phyloP scores from a whole-genome alignment of 1,140 invertebrate genomes.

The Scylla paramamosain region DNA sequence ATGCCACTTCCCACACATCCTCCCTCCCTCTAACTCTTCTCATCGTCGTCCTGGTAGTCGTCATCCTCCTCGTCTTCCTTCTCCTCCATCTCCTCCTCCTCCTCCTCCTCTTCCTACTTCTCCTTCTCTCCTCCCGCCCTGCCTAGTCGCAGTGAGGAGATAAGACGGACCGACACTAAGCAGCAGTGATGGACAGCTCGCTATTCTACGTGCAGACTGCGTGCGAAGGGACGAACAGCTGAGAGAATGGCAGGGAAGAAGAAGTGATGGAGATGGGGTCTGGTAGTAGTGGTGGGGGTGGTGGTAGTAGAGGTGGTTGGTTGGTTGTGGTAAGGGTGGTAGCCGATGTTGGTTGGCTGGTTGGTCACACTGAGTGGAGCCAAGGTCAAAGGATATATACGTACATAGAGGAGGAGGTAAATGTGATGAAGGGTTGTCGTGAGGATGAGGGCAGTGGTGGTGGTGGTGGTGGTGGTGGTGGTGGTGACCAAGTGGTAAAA shows the following conservation, averaged over 20 bases:
- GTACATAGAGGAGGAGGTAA: no score
- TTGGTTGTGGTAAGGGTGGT: background rate
- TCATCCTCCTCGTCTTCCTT: background rate
- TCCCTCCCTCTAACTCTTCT: constrained; percentile 24
- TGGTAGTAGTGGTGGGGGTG: constrained; percentile 36
- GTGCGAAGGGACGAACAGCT: constrained; percentile 66
- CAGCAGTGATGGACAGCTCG: constrained; percentile 71
- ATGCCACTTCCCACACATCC: background rate
- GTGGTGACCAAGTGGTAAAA: background rate
- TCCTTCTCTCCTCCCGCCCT: background rate
- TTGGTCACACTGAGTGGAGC: background rate
- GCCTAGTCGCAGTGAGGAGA: constrained; percentile 67
- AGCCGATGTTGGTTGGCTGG: constrained; percentile 5
- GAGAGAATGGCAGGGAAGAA: constrained; percentile 63
- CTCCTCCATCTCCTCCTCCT: background rate
- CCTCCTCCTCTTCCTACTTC: background rate
- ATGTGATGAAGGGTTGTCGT: no score
- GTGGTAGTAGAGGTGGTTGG: background rate
- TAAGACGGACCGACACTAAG: constrained; percentile 74
- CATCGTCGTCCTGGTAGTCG: background rate
- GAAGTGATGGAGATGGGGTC: constrained; percentile 27
- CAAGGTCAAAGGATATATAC: background rate
- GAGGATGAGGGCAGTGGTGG: background rate
- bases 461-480: background rate
- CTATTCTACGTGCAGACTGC: constrained; percentile 74